Evolutionary conservation across 2,113 vertebrate genomes (phyloP).

Genomic region (Ivindomyrus marchei): DNA sequence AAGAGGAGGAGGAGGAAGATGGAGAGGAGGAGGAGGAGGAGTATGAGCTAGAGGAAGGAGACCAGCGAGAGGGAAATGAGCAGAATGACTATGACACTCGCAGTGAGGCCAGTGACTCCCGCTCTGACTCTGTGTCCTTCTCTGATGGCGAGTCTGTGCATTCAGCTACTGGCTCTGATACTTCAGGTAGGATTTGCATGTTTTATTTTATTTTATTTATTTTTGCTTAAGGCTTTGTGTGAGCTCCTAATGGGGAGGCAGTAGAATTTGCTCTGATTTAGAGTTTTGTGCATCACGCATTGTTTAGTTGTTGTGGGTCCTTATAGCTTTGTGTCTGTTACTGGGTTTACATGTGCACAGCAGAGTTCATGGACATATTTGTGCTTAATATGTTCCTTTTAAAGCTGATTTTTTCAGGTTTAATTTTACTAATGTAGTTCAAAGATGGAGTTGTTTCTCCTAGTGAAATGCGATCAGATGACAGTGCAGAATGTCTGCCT

Average conservation of each 20-base stretch:
- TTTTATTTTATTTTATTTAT: not conserved
- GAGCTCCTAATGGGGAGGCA: not conserved
- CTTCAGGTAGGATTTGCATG: slow-evolving; percentile 67
- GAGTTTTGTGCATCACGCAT: not conserved
- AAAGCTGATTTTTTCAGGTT: not conserved
- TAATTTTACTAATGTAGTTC: not conserved
- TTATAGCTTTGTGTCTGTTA: not conserved
- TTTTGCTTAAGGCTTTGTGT: not conserved
- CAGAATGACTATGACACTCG: slow-evolving; percentile 86
- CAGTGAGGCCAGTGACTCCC: slow-evolving; percentile 93
- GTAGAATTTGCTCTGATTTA: not conserved
- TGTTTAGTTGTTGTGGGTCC: not conserved
- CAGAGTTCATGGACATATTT: not conserved
- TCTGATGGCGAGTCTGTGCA: slow-evolving; percentile 81
- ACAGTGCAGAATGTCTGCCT: not conserved
- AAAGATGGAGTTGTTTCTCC: not conserved
- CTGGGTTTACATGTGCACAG: not conserved
- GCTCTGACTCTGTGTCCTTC: slow-evolving; percentile 88
- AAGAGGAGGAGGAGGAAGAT: slow-evolving; percentile 68
- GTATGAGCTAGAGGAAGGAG: slow-evolving; percentile 78
- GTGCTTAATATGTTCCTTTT: not conserved
- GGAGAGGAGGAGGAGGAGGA: slow-evolving; percentile 69
- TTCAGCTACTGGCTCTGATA: slow-evolving; percentile 83
- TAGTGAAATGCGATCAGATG: not conserved
- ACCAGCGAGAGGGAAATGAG: slow-evolving; percentile 71